Base-by-base conservation (phyloP, 2,797 vertebrate genomes). In the Mallotus villosus region DNA sequence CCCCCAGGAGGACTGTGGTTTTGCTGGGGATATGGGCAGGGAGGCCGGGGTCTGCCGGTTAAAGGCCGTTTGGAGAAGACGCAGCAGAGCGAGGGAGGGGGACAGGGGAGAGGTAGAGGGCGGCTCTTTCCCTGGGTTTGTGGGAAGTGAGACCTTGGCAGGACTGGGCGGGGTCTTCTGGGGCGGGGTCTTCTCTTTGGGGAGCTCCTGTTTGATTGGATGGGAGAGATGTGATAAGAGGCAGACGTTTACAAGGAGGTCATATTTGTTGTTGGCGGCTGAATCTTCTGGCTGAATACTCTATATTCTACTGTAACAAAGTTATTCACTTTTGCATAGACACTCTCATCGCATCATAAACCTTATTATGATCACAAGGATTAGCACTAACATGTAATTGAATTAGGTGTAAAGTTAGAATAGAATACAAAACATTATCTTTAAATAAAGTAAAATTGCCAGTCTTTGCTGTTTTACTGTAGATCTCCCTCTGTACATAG, bases 61-160 rank as follows among this genome's bases (percentile, higher is more conserved):
- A 71, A 98, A 97, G 71, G 96, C 95, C 1, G 93, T 95, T 85
- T 94, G 95, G 9, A 97, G 92, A 51, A 98, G 93, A 41, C 84
- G 92, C 55, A 97, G 87, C 84, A 98, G 93, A 55, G 95, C 96
- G 92, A 63, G 82, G 72, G 71, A 87, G 70, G 84, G 73, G 27
- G 92, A 82, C 1, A 62, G 68, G 0, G 71, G 22, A 25, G 32
- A 80, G 60, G 83, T 51, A n/a, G 86, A 61, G 57, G 89, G 17
- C 29, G 75, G n/a, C 66, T 81, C 78, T 81, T 64, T 83, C 84
- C 77, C 73, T 51, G 72, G 63, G 24, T 70, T 61, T 24, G 90
- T 83, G 5, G 79, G 49, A 67, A 67, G 22, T 2, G 82, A 71
- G 25, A 82, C 41, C 53, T 84, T 76, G 65, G 86, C 66, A 41